A percentile compares a stretch with the other conserved stretches of the same genome.
phyloP scores from a whole-genome alignment of 2,888 invertebrate species.

The Saturnia pavonia region DNA sequence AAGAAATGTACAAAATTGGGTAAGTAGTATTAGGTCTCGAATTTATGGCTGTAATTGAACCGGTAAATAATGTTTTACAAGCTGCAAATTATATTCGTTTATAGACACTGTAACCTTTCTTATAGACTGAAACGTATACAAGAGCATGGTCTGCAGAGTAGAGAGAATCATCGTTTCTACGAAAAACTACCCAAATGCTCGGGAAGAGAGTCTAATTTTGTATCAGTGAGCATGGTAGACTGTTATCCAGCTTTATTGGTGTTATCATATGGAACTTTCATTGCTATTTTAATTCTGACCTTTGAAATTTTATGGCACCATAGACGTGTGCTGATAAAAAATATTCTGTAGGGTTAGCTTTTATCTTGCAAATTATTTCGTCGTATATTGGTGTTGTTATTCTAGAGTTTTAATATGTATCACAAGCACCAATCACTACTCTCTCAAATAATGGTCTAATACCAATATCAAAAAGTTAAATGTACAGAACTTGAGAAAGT shows the following conservation, averaged over 20 bases:
- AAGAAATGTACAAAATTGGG: constrained; percentile 85
- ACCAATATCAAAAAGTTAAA: not conserved
- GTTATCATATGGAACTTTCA: constrained; percentile 56
- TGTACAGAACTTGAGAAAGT: not conserved
- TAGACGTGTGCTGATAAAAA: constrained; percentile 36
- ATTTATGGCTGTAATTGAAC: not conserved
- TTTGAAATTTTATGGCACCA: constrained; percentile 52
- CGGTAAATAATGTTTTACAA: not conserved
- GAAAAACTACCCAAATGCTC: constrained; percentile 84
- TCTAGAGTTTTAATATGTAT: not conserved
- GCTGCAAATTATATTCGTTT: not conserved
- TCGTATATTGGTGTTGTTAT: not conserved
- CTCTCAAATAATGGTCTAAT: no score
- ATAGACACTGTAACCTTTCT: constrained; percentile 22
- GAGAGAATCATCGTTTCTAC: constrained; percentile 83
- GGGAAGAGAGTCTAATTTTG: constrained; percentile 82
- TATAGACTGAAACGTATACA: constrained; percentile 68
- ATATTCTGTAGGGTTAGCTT: not conserved
- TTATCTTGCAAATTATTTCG: not conserved
- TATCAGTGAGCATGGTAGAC: constrained; percentile 85
- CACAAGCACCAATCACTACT: no score
- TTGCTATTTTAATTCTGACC: constrained; percentile 48
- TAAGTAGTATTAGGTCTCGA: constrained; percentile 39
- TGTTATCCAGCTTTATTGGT: constrained; percentile 76
- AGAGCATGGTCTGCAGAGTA: constrained; percentile 80